Evolutionary conservation across 1,140 invertebrate genomes (phyloP).

Genomic region (Scaptomyza hsui): DNA sequence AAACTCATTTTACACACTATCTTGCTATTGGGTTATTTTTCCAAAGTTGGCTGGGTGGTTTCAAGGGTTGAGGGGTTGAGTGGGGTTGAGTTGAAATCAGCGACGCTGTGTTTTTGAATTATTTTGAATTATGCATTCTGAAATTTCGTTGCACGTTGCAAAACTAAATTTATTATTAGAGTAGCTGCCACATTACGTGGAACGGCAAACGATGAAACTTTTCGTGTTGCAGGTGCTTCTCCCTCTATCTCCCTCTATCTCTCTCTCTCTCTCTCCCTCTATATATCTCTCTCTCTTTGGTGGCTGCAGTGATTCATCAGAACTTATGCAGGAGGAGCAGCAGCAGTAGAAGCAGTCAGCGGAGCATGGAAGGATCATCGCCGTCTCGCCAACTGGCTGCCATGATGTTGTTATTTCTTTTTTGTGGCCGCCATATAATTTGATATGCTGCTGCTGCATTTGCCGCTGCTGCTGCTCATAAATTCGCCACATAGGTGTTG

Average conservation of each 20-base stretch:
- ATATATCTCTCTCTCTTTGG: slow-evolving; percentile 23
- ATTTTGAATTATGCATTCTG: slow-evolving; percentile 79
- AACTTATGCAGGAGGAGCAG: slow-evolving; percentile 63
- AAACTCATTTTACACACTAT: slow-evolving; percentile 4
- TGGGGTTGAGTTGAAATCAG: slow-evolving; percentile 35
- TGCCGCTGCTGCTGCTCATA: slow-evolving; percentile 70
- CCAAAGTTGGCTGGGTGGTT: background rate
- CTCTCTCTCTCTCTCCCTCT: slow-evolving; percentile 21
- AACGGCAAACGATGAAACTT: slow-evolving; percentile 51
- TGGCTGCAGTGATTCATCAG: slow-evolving; percentile 78
- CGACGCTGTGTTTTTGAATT: slow-evolving; percentile 63
- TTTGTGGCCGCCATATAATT: slow-evolving; percentile 80
- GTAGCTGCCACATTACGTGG: slow-evolving; percentile 66
- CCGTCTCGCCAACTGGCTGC: slow-evolving; percentile 20
- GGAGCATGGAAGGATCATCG: slow-evolving; percentile 3
- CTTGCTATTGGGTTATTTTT: slow-evolving; percentile 19
- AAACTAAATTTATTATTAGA: slow-evolving; percentile 80
- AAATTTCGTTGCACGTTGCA: slow-evolving; percentile 64
- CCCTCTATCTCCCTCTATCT: slow-evolving; percentile 27
- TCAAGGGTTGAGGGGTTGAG: background rate
- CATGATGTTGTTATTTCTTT: slow-evolving; percentile 58
- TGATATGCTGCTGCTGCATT: slow-evolving; percentile 78
- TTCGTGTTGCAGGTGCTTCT: slow-evolving; percentile 38
- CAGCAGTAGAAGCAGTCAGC: slow-evolving; percentile 8
- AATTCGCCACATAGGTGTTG: slow-evolving; percentile 52